Evolutionary conservation across 2,113 vertebrate species (phyloP), one percentile per base, ranked within the genome.

Genomic region (Scalopus aquaticus): DNA sequence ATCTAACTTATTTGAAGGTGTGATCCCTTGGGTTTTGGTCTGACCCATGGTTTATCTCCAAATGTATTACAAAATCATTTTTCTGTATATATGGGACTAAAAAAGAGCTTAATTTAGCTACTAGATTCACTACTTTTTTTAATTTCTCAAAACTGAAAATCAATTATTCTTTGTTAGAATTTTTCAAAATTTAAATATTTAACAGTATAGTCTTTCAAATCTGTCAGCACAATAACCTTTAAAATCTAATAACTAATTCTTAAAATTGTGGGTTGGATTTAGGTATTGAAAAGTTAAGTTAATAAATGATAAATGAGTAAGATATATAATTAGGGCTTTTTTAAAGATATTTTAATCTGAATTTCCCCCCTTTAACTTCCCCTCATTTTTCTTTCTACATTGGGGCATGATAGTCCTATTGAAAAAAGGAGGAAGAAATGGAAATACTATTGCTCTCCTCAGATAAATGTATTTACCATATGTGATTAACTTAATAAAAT

Each of bases 401-500:
- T 79, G 5, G 62, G 39, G n/a, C 22, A 24, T 62, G 22, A 0
- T 73, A 74, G 80, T 93, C 17, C 32, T 54, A 20, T 37, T 64
- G 60, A 77, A 22, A 54, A 62, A 15, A 11, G 6, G 69, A 49
- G 49, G 28, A 9, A 39, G 58, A 76, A 76, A 30, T 82, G 32
- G 51, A 77, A 82, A 82, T 35, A 39, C 54, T 87, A 35, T 42
- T 42, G 54, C 16, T 69, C 11, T 37, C 13, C 87, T 87, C 15
- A n/a, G 51, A 64, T 87, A 67, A 56, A 26, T 90, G 24, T 42
- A 93, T 69, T 87, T 74, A 28, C n/a, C 67, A 58, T 49, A 60
- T 44, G 15, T 79, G 19, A 81, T 28, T n/a, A 37, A 64, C 65
- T 82, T n/a, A 81, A 86, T 93, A 80, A 76, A 86, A 92, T 78